Evolutionary conservation across 1,140 invertebrate genomes (phyloP), one percentile per base, ranked within the genome.

Genomic region (Luehdorfia chinensis): DNA sequence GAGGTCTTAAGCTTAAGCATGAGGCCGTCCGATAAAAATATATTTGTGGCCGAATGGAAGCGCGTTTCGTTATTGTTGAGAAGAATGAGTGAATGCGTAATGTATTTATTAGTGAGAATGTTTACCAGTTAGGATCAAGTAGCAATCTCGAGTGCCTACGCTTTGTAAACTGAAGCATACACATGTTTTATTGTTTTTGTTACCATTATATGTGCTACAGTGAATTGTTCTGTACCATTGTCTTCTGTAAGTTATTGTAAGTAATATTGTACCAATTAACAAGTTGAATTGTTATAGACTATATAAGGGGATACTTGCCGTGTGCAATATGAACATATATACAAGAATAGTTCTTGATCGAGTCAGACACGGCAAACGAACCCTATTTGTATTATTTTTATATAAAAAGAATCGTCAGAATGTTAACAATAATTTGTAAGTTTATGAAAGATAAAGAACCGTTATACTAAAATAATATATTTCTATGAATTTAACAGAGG

Each of bases 81-180:
- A 47, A 28, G 37, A 18, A 59, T 54, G 66, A 74, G 58, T 66
- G 64, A 66, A 68, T 56, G 59, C 48, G 62, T 39, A 57, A 68
- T 66, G 74, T 86, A 84, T 84, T 86, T 86, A 86, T 84, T 86
- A 74, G 79, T 86, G 76, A 76, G 81, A 79, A 83, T 84, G 83
- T 66, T 67, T 78, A 80, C 64, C 59, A 67, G 56, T 61, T 77
- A 83, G 72, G 68, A 68, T 72, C 70, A 81, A 79, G 75, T 81
- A 84, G 80, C 76, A 86, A 86, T 86, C 83, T 86, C 83, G 83
- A 86, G 83, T 84, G 83, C 83, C 83, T 86, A 84, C 75, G 83
- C 83, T 86, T 84, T 84, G 78, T 84, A 84, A 85, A 84, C 69
- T 80, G 75, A 79, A 84, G 78, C 75, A 70, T 78, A 63, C n/a